Conservation (phyloP, 2,797 vertebrate genomes). For the Sebastes minor region DNA sequence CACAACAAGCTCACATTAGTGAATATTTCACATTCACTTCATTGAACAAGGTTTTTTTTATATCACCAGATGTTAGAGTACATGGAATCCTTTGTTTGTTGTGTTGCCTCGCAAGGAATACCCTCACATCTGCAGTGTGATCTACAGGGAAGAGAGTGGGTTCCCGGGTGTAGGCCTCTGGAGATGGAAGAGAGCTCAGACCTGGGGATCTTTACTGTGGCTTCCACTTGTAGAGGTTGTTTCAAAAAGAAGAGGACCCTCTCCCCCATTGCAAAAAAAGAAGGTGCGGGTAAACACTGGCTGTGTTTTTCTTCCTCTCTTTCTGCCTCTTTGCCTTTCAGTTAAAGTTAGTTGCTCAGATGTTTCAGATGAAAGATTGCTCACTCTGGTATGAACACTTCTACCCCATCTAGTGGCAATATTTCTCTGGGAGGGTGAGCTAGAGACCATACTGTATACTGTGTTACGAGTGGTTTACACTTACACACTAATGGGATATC, state of each 20-base stretch:
- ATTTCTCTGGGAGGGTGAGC: neutral
- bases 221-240: neutral
- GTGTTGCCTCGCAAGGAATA: neutral
- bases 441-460: neutral
- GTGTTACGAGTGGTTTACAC: neutral
- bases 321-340: neutral
- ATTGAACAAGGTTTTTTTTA: neutral
- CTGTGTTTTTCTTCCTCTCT: neutral
- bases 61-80: conserved; percentile 1
- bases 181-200: conserved; percentile 2
- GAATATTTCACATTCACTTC: neutral
- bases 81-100: conserved; percentile 12
- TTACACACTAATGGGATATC: neutral
- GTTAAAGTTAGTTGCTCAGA: neutral
- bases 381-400: conserved; percentile 42
- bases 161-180: conserved; percentile 7
- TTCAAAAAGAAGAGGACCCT: neutral
- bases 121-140: conserved; percentile 7
- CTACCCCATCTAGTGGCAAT: conserved; percentile 76
- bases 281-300: neutral
- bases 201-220: conserved; percentile 12
- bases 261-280: neutral
- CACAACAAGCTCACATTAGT: neutral
- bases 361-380: conserved; percentile 6
- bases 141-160: neutral